Evolutionary conservation across 2,113 vertebrate species (phyloP), one percentile per base, ranked within the genome.

Genomic region (Brachionichthys hirsutus): DNA sequence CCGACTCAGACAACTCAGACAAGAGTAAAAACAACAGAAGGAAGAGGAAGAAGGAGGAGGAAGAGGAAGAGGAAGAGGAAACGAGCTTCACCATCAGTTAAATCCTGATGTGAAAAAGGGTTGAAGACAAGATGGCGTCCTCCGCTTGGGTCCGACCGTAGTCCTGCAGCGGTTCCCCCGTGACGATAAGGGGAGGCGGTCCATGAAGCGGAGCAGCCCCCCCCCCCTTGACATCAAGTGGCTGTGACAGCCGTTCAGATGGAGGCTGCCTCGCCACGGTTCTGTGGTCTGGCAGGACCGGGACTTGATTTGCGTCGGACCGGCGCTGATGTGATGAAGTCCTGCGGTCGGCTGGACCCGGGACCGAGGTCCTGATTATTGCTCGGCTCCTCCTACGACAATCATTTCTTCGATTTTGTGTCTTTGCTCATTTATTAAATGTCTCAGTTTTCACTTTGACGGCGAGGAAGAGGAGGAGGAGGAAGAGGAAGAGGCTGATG

Each of bases 321-420:
- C 75, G 68, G 84, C 86, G 79, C 80, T 81, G 88, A 91, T 78
- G 71, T 89, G 90, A 91, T 91, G 87, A 88, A 89, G 88, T 89
- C 85, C 84, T 89, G 89, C 54, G 83, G 89, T 87, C 87, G 69
- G 72, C 61, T 44, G 72, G 86, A 87, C 69, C 79, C 74, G 0
- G 71, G 81, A 80, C 87, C 82, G 85, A 80, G 78, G 47, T 83
- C 79, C 62, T 73, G 75, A 73, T 30, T 77, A 83, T 81, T 70
- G 73, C 76, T 22, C 53, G 47, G 54, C 62, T 58, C 73, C 50
- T 62, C 69, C 71, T 45, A 73, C 56, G 68, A 54, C 56, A 62
- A 72, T 74, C 24, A 24, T 72, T 60, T 57, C 54, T 76, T 81
- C 24, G 60, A 81, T 87, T 80, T 86, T 68, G 65, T 57, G 77